Conservation (phyloP, 1,140 invertebrate species). For the Pseudomyrmex cubaensis region DNA sequence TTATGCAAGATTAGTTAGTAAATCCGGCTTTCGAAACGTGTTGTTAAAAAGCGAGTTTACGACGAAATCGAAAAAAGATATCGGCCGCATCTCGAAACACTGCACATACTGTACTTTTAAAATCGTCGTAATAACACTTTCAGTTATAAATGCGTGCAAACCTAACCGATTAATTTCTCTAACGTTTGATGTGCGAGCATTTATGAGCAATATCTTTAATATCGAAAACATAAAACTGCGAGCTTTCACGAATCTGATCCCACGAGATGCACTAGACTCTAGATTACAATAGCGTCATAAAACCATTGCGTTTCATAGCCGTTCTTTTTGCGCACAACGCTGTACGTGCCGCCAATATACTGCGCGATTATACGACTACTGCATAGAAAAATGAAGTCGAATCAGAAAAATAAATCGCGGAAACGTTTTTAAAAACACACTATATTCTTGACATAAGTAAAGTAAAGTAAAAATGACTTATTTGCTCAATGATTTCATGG, state of each 20-base stretch:
- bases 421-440: constrained; percentile 1
- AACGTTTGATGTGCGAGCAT: constrained; percentile 11
- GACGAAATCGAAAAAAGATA: background rate
- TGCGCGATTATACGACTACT: constrained; percentile 28
- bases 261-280: constrained; percentile 19
- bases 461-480: constrained; percentile 6
- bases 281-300: constrained; percentile 45
- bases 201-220: constrained; percentile 19
- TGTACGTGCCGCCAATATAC: constrained; percentile 23
- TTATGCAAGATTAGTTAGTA: constrained; percentile 15
- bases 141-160: background rate
- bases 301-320: constrained; percentile 43
- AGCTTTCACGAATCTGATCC: constrained; percentile 14
- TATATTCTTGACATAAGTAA: constrained; percentile 15
- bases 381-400: constrained; percentile 17
- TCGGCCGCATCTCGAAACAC: background rate
- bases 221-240: constrained; percentile 10
- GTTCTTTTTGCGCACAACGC: constrained; percentile 20
- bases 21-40: constrained; percentile 2
- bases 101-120: background rate
- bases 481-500: background rate
- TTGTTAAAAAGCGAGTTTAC: constrained; percentile 22
- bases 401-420: constrained; percentile 13
- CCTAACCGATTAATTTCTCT: constrained; percentile 33
- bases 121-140: no score